A percentile compares a stretch with the other conserved stretches of the same genome.
Conservation (phyloP, 2,113 vertebrate genomes). For the Atlantisia rogersi region DNA sequence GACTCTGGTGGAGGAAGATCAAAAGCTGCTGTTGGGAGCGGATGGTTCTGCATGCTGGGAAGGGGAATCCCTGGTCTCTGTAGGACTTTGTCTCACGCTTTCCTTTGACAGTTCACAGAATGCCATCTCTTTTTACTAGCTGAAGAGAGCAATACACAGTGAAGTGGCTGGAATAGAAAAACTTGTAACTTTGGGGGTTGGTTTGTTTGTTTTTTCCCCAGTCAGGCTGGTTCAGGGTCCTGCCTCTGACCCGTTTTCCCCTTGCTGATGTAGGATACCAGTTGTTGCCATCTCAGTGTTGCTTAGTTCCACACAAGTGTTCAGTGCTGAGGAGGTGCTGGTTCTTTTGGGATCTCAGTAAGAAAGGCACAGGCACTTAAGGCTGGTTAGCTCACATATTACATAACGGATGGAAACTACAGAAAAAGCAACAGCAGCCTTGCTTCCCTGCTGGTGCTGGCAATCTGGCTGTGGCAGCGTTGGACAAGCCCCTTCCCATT, state of each 20-base stretch:
- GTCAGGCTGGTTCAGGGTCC: background rate
- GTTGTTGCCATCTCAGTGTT: background rate
- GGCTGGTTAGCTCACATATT: background rate
- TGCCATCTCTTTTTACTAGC: background rate
- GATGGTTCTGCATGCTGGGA: background rate
- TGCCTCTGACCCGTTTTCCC: background rate
- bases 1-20: background rate
- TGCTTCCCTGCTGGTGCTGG: background rate
- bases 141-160: background rate
- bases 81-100: background rate
- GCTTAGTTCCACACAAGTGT: background rate
- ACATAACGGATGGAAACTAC: background rate
- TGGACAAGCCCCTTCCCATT: fast-evolving
- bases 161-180: background rate
- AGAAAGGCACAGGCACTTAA: fast-evolving
- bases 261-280: background rate
- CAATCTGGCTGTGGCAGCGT: background rate
- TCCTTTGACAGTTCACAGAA: background rate
- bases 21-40: background rate
- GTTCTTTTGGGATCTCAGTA: background rate
- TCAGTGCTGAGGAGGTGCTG: background rate
- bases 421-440: background rate
- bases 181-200: background rate
- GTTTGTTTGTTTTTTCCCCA: too few species aligned
- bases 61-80: background rate